phyloP scores from a whole-genome alignment of 2,888 invertebrate species.

The Ornithoptera alexandrae region DNA sequence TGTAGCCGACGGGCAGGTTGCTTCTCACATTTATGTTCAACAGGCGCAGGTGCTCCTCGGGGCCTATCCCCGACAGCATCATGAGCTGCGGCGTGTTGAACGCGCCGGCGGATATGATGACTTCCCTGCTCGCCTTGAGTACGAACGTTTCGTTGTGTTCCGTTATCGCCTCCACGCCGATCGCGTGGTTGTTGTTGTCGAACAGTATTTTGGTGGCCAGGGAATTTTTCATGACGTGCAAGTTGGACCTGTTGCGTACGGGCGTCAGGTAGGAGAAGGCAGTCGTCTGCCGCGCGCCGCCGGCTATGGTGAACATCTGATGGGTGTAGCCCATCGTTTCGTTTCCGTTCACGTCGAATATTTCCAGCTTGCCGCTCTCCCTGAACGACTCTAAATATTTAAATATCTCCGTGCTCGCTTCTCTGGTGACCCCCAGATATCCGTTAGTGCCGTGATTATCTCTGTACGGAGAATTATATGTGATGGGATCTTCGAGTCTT shows the following conservation, averaged over 20 bases:
- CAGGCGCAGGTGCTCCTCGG: slow-evolving; percentile 41
- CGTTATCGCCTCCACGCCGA: slow-evolving; percentile 40
- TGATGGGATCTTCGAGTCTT: slow-evolving; percentile 34
- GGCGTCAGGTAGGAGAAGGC: slow-evolving; percentile 42
- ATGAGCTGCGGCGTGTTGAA: slow-evolving; percentile 48
- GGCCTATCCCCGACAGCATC: slow-evolving; percentile 53
- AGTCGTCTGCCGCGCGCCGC: slow-evolving; percentile 44
- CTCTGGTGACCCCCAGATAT: slow-evolving; percentile 37
- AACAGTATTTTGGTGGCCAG: slow-evolving; percentile 45
- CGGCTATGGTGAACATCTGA: slow-evolving; percentile 41
- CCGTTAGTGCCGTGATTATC: slow-evolving; percentile 41
- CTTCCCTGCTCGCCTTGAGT: slow-evolving; percentile 42
- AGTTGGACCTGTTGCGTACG: slow-evolving; percentile 39
- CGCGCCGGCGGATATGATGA: slow-evolving; percentile 50
- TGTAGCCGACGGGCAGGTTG: slow-evolving; percentile 49
- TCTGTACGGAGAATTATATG: slow-evolving; percentile 33
- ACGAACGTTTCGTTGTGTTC: slow-evolving; percentile 34
- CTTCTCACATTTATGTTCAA: slow-evolving; percentile 41
- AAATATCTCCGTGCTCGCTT: slow-evolving; percentile 30
- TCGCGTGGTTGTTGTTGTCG: slow-evolving; percentile 44
- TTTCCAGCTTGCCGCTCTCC: slow-evolving; percentile 45
- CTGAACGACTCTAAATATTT: slow-evolving; percentile 44
- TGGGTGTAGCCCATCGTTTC: slow-evolving; percentile 45
- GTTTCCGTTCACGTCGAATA: slow-evolving; percentile 46
- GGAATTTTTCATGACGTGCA: slow-evolving; percentile 44